Percentiles rank a stretch among this genome's conserved stretches.
These are phyloP conservation scores for Lepidocyrtinus sp. DNA, from an alignment of 2,888 invertebrate genomes.

Conservation along the genomic window DNA sequence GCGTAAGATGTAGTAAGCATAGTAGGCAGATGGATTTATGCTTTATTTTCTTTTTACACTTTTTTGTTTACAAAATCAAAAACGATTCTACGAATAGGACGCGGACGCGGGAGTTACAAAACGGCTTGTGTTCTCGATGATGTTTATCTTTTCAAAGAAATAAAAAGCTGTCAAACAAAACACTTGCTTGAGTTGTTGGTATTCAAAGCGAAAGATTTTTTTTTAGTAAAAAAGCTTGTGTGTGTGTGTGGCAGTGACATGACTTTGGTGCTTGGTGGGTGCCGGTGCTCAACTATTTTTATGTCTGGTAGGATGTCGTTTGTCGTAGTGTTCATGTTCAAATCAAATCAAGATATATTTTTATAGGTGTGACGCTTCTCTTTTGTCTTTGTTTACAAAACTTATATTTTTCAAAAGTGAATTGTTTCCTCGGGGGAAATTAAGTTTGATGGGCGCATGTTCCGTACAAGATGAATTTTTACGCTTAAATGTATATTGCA, in stretches of 20 bases:
- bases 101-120: not conserved
- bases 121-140: not conserved
- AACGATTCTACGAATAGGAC: no score
- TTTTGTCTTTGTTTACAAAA: not conserved
- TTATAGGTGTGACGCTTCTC: not conserved
- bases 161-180: not conserved
- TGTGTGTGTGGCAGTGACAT: not conserved
- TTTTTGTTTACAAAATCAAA: not conserved
- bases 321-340: not conserved
- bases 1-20: not conserved
- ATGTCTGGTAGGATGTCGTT: not conserved
- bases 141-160: not conserved
- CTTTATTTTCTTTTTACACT: not conserved
- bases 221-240: not conserved
- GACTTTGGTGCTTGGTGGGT: not conserved
- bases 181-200: not conserved
- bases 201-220: not conserved
- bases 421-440: not conserved
- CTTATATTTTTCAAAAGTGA: not conserved
- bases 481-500: not conserved
- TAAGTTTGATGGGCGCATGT: not conserved
- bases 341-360: not conserved
- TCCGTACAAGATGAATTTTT: not conserved
- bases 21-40: not conserved
- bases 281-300: not conserved